Conservation (phyloP, 2,888 invertebrate species). For the Cryptophagus acutangulus region DNA sequence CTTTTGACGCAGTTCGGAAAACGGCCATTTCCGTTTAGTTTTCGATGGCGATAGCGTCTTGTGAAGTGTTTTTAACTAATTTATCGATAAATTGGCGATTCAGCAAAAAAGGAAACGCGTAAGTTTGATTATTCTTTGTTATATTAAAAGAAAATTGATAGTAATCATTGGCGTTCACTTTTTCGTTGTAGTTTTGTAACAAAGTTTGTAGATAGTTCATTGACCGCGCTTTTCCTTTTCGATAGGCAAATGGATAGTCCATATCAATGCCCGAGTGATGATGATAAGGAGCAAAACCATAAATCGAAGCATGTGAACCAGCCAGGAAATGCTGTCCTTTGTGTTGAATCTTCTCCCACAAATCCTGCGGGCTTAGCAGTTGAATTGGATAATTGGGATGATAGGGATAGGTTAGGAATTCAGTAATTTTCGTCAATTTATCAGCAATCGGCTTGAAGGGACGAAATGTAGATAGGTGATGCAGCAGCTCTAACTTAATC, state of each 20-base stretch:
- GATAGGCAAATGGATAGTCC: conserved; percentile 28
- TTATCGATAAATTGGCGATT: too few relatives aligned
- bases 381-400: conserved; percentile 24
- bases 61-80: too few relatives aligned
- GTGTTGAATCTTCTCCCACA: conserved; percentile 24
- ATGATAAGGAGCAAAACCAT: conserved; percentile 19
- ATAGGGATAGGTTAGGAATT: conserved; percentile 14
- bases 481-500: conserved; percentile 8
- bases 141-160: too few relatives aligned
- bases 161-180: too few relatives aligned
- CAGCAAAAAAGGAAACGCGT: too few relatives aligned
- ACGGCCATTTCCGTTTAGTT: too few relatives aligned
- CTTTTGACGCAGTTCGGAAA: too few relatives aligned
- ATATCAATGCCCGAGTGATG: conserved; percentile 9
- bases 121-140: too few relatives aligned
- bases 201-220: too few relatives aligned
- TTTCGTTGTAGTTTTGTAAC: too few relatives aligned
- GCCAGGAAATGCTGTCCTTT: conserved; percentile 17
- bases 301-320: conserved; percentile 20
- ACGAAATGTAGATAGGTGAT: conserved; percentile 9
- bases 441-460: conserved; percentile 15
- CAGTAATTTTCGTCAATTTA: conserved; percentile 14
- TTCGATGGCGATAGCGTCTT: too few relatives aligned
- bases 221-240: conserved; percentile 1
- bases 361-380: conserved; percentile 19